A percentile compares a stretch with the other conserved stretches of the same genome.
Evolutionary conservation across 2,797 vertebrate species (phyloP).

Genomic region (Chelon auratus): DNA sequence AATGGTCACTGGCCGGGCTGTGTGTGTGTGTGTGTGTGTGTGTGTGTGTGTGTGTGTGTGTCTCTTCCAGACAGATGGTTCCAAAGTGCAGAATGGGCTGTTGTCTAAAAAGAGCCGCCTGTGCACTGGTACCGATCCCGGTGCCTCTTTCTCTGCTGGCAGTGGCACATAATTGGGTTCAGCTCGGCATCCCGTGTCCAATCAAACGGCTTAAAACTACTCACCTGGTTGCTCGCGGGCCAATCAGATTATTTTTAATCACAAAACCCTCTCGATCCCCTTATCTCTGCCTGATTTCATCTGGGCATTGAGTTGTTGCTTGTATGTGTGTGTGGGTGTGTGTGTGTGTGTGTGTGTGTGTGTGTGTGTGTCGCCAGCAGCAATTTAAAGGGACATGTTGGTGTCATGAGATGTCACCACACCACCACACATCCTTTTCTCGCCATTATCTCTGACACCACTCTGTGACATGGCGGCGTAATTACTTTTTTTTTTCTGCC

Average conservation of each 20-base stretch:
- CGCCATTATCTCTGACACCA: background rate
- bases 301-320: conserved; percentile 9
- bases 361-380: conserved; percentile 10
- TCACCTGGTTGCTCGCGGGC: conserved; percentile 48
- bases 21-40: background rate
- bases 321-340: background rate
- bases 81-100: conserved; percentile 38
- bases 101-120: conserved; percentile 52
- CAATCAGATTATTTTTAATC: conserved; percentile 69
- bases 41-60: background rate
- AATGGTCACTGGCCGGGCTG: background rate
- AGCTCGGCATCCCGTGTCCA: conserved; percentile 39
- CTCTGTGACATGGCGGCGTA: background rate
- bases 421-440: conserved; percentile 13
- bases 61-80: conserved; percentile 28
- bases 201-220: conserved; percentile 60
- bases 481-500: no score
- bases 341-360: background rate
- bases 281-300: conserved; percentile 54
- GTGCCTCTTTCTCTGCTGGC: conserved; percentile 38
- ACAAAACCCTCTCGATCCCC: conserved; percentile 41
- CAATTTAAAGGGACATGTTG: conserved; percentile 30
- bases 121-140: conserved; percentile 51
- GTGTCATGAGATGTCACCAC: conserved; percentile 11
- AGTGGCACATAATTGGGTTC: conserved; percentile 66